Evolutionary conservation across 2,113 vertebrate species (phyloP).

Genomic region (Notechis scutatus): DNA sequence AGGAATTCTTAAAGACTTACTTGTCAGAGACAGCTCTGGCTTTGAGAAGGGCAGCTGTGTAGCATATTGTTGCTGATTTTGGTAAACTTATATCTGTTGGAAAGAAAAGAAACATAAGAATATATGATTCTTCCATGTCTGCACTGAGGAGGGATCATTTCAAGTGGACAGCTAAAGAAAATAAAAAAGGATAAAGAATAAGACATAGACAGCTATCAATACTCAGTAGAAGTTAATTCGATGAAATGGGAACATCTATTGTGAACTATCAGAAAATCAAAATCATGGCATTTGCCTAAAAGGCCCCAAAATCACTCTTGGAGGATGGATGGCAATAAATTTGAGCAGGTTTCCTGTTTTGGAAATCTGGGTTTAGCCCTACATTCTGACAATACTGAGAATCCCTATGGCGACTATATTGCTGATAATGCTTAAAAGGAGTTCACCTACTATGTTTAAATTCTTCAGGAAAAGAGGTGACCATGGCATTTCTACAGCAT

Average conservation of each 20-base stretch:
- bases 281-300: not conserved
- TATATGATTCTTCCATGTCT: slow-evolving; percentile 19
- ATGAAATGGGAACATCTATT: slow-evolving; percentile 5
- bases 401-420: not conserved
- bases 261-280: not conserved
- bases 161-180: not conserved
- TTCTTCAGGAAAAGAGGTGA: not conserved
- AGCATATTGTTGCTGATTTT: slow-evolving; percentile 99
- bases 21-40: slow-evolving; percentile 99
- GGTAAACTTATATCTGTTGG: slow-evolving; percentile 97
- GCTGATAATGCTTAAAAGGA: not conserved
- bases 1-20: slow-evolving; percentile 78
- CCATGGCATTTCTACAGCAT: not conserved
- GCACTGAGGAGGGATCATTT: not conserved
- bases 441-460: not conserved
- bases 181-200: not conserved
- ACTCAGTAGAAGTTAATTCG: slow-evolving; percentile 27
- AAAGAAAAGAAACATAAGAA: slow-evolving; percentile 61
- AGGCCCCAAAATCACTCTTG: not conserved
- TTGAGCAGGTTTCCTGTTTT: not conserved
- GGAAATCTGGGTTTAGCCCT: not conserved
- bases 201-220: slow-evolving; percentile 7
- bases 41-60: slow-evolving; percentile 98
- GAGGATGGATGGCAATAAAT: not conserved
- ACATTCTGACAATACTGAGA: not conserved